Evolutionary conservation across 2,888 invertebrate species (phyloP).

Genomic region (Nymphalis urticae): DNA sequence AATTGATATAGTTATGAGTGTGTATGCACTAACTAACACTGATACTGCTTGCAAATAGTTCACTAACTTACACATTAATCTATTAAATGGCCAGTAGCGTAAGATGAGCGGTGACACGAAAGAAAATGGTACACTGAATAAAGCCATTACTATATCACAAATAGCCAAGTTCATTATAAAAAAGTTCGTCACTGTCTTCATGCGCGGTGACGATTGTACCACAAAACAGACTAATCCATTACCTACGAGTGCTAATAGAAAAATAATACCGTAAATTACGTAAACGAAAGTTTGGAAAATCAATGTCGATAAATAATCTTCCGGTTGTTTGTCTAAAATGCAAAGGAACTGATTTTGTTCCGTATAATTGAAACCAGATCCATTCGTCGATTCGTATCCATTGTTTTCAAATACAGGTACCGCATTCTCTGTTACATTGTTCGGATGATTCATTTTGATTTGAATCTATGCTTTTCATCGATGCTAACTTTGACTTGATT

Average conservation of each 20-base stretch:
- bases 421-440: conserved; percentile 14
- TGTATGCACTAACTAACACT: conserved; percentile 93
- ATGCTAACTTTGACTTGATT: not conserved
- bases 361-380: conserved; percentile 28
- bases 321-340: conserved; percentile 53
- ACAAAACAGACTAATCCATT: conserved; percentile 93
- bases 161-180: conserved; percentile 94
- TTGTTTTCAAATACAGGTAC: conserved; percentile 11
- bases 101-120: conserved; percentile 90
- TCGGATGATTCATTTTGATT: conserved; percentile 17
- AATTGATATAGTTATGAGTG: conserved; percentile 93
- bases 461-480: conserved; percentile 4
- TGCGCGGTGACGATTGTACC: conserved; percentile 89
- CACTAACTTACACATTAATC: conserved; percentile 88
- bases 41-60: conserved; percentile 91
- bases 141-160: conserved; percentile 93
- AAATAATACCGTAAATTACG: conserved; percentile 85
- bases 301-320: conserved; percentile 58
- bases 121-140: conserved; percentile 95
- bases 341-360: conserved; percentile 29
- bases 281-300: conserved; percentile 85
- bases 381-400: conserved; percentile 21
- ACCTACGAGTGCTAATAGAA: conserved; percentile 86
- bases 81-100: conserved; percentile 94
- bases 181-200: conserved; percentile 95